Evolutionary conservation across 1,140 invertebrate species (phyloP).

Genomic region (Pseudoatta argentina): DNA sequence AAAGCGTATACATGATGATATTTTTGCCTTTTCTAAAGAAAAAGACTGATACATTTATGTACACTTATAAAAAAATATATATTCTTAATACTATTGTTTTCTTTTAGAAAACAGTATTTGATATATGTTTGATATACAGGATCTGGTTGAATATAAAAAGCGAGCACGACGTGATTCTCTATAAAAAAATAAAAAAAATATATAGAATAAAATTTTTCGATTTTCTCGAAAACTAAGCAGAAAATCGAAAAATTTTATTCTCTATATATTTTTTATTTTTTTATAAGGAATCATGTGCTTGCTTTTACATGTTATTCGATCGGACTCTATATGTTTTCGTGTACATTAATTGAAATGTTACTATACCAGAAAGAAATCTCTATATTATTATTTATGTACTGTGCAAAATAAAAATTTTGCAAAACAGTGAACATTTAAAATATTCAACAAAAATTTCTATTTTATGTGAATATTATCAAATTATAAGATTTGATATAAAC

Average conservation of each 20-base stretch:
- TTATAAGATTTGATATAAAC: conserved; percentile 13
- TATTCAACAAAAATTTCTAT: background rate
- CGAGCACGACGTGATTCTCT: too few species aligned
- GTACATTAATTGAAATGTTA: background rate
- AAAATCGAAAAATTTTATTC: too few species aligned
- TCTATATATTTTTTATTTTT: too few species aligned
- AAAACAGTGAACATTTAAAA: background rate
- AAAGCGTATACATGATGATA: background rate
- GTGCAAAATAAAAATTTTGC: background rate
- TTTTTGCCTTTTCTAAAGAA: background rate
- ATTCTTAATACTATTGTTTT: background rate
- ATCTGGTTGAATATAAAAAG: too few species aligned
- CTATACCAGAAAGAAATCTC: background rate
- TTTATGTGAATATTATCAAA: conserved; percentile 34
- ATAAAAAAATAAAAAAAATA: too few species aligned
- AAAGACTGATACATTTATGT: background rate
- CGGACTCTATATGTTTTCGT: background rate
- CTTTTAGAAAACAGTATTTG: background rate
- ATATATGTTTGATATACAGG: too few species aligned
- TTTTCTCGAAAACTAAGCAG: too few species aligned
- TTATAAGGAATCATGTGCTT: too few species aligned
- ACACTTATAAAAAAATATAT: background rate
- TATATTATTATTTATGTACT: background rate
- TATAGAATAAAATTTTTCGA: too few species aligned
- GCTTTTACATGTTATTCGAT: too few species aligned